Percentiles rank a stretch among this genome's conserved stretches.
These are phyloP conservation scores for Potorous gilbertii DNA, from an alignment of 2,797 vertebrate species.

Conservation along the genomic window DNA sequence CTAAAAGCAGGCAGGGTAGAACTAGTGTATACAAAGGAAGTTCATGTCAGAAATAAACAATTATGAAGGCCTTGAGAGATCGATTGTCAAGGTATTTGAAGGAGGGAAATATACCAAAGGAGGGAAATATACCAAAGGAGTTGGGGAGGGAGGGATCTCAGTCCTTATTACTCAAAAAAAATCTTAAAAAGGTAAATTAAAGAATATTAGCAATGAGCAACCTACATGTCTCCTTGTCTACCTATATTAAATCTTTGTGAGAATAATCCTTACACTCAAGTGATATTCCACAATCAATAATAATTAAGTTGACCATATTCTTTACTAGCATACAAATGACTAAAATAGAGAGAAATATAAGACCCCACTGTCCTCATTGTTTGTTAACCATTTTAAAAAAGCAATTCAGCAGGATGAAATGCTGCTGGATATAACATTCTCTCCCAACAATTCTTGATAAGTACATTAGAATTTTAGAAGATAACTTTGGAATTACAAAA, in stretches of 20 bases:
- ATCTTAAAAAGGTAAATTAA: background rate
- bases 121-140: background rate
- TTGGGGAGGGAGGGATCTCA: background rate
- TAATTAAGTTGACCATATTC: background rate
- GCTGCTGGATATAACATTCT: background rate
- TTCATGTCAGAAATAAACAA: background rate
- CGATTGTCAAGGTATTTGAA: background rate
- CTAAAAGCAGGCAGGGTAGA: background rate
- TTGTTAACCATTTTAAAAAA: background rate
- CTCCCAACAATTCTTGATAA: background rate
- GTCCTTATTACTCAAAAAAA: background rate
- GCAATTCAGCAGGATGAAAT: background rate
- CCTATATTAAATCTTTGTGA: background rate
- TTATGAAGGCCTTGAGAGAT: background rate
- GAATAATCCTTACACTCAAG: background rate
- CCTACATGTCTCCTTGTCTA: background rate
- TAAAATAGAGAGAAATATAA: background rate
- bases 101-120: background rate
- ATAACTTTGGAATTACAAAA: background rate
- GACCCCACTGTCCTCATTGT: background rate
- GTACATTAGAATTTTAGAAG: background rate
- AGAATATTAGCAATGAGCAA: background rate
- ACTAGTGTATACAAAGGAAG: background rate
- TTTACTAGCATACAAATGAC: background rate
- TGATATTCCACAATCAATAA: background rate